phyloP scores from a whole-genome alignment of 2,113 vertebrate species.

The Gobiocypris rarus region DNA sequence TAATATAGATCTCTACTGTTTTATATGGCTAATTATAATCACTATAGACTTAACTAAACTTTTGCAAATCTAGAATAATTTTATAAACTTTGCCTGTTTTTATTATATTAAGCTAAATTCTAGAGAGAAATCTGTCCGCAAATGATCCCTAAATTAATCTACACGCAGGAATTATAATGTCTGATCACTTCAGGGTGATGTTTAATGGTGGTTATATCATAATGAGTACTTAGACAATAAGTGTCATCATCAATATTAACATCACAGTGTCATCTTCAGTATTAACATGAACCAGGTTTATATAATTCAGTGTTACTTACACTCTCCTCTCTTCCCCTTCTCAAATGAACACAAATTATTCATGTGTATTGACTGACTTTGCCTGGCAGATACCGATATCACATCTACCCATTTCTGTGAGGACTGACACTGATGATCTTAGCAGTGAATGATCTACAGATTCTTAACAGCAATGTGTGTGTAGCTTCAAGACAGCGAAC shows the following conservation, averaged over 20 bases:
- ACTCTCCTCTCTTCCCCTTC: conserved; percentile 9
- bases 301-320: conserved; percentile 22
- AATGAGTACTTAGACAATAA: background rate
- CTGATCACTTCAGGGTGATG: background rate
- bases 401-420: background rate
- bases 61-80: too few relatives aligned
- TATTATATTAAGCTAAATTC: background rate
- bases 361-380: conserved; percentile 50
- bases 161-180: background rate
- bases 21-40: background rate
- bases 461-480: background rate
- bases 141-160: background rate
- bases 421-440: background rate
- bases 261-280: background rate
- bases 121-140: background rate
- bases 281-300: conserved; percentile 6
- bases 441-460: background rate
- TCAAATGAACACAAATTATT: conserved; percentile 57
- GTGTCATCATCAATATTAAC: conserved; percentile 28
- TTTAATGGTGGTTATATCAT: background rate
- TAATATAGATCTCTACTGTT: background rate
- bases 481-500: background rate
- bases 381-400: background rate
- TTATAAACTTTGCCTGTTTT: background rate
- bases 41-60: too few relatives aligned